A percentile compares a stretch with the other conserved stretches of the same genome.
These are phyloP conservation scores for Falco berigora DNA, from an alignment of 2,797 vertebrate genomes.

Conservation along the genomic window DNA sequence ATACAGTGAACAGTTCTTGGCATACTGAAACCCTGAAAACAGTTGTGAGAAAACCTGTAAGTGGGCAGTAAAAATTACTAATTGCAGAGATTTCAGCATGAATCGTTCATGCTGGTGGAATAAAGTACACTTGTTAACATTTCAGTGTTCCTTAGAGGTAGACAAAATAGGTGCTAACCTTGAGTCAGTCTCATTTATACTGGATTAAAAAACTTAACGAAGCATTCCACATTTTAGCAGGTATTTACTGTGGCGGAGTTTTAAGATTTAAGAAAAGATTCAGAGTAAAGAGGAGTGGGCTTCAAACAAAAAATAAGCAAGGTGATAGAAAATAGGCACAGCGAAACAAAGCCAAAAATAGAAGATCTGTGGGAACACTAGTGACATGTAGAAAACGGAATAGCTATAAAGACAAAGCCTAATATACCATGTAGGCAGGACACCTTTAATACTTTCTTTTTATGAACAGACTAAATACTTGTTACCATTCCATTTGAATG, in stretches of 20 bases:
- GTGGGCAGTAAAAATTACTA: background rate
- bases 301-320: background rate
- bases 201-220: background rate
- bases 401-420: background rate
- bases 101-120: background rate
- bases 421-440: background rate
- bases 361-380: background rate
- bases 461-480: background rate
- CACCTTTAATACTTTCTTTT: background rate
- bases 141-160: background rate
- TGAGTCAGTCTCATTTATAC: background rate
- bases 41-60: background rate
- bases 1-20: accelerated
- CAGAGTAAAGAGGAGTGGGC: background rate
- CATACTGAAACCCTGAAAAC: background rate
- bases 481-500: background rate
- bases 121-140: background rate
- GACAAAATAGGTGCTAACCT: background rate
- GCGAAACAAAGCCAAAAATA: background rate
- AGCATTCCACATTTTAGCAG: background rate
- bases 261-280: background rate
- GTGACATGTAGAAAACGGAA: background rate
- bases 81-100: background rate
- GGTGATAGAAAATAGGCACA: background rate
- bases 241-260: background rate